Evolutionary conservation across 2,797 vertebrate genomes (phyloP), one percentile per base, ranked within the genome.

Genomic region (Typhlichthys subterraneus): DNA sequence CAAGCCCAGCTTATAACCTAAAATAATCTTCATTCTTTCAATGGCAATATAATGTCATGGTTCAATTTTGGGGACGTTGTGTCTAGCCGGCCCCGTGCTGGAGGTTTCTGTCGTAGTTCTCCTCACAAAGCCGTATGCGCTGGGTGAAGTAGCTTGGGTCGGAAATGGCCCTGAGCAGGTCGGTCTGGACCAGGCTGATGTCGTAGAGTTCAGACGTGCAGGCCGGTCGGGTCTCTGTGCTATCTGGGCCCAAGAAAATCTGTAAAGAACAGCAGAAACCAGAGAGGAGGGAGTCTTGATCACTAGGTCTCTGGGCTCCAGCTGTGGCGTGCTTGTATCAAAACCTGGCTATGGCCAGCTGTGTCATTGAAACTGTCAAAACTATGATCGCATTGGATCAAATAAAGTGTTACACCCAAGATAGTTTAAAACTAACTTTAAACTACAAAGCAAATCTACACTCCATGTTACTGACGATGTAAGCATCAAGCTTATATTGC

Each of bases 111-210:
- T 94, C 88, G 0, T 96, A 97, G 86, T 95, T 96, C 58, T 94
- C 91, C 85, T 93, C 90, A 0, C 96, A 97, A 70, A 84, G 84
- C 77, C 69, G 84, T 61, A 97, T 67, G 0, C 93, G 89, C 63
- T 10, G 80, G 12, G 89, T 90, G 90, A 98, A 97, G 88, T 96
- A 96, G 75, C 70, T 70, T 3, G 82, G 84, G 3, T 98, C 87
- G 0, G 94, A 86, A 29, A 98, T 95, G 77, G 95, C 96, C 61
- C 79, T 85, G 51, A 98, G 93, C 57, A 98, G 93, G 81, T 98
- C 78, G 0, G 88, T 96, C 86, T 95, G 95, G 67, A 98, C 90
- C 73, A 98, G 81, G 13, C 93, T 90, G 63, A 96, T 0, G 50
- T 95, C 82, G 0, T 94, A 94, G 7, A 97, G 91, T 82, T 96